Evolutionary conservation across 2,113 vertebrate species (phyloP).

Genomic region (Isichthys henryi): DNA sequence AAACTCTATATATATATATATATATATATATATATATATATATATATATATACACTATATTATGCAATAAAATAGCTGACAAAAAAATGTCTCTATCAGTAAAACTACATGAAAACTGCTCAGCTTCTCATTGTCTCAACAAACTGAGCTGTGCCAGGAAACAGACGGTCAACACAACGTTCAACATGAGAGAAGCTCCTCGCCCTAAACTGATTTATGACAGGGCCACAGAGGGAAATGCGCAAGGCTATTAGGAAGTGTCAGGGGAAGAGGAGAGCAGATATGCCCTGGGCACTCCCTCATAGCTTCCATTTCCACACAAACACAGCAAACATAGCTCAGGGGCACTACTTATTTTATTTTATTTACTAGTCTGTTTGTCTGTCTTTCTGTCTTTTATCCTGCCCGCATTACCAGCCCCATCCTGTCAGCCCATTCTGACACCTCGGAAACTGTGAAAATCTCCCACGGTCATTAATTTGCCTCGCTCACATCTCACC

Average conservation of each 20-base stretch:
- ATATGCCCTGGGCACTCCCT: neutral
- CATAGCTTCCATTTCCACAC: neutral
- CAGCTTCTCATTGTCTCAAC: neutral
- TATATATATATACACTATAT: neutral
- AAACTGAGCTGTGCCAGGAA: neutral
- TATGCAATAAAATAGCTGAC: neutral
- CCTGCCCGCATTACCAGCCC: neutral
- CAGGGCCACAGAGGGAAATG: neutral
- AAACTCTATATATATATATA: no score
- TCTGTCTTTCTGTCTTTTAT: neutral
- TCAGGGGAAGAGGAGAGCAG: neutral
- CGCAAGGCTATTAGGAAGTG: neutral
- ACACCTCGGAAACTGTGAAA: neutral
- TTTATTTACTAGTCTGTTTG: neutral
- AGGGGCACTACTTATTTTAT: neutral
- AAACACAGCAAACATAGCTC: neutral
- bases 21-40: no score
- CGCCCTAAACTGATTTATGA: neutral
- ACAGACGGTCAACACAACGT: neutral
- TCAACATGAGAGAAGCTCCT: neutral
- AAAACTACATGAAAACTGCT: neutral
- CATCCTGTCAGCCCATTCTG: neutral
- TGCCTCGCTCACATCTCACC: neutral
- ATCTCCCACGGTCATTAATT: neutral
- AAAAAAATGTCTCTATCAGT: neutral